These are phyloP conservation scores for Radopholus similis DNA, from an alignment of 1,140 invertebrate species.

Conservation along the genomic window DNA sequence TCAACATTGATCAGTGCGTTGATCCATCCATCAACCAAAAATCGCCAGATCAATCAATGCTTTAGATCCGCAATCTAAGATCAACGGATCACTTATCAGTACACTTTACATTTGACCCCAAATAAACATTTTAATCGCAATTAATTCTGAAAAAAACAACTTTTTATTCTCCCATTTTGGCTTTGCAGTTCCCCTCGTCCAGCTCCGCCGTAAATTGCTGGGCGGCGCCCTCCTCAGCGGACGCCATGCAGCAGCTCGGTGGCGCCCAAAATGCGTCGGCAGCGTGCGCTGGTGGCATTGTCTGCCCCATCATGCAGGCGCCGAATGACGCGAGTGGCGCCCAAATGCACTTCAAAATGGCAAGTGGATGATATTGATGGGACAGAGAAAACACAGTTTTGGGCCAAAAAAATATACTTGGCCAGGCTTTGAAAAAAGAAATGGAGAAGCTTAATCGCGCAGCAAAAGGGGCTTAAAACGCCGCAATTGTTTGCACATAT, in stretches of 20 bases:
- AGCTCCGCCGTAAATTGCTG: neutral
- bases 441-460: too few relatives aligned
- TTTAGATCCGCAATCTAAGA: too few relatives aligned
- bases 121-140: too few relatives aligned
- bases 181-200: neutral
- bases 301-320: neutral
- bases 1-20: too few relatives aligned
- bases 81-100: too few relatives aligned
- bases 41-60: too few relatives aligned
- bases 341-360: conserved; percentile 1
- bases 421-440: neutral
- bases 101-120: too few relatives aligned
- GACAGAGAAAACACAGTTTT: neutral
- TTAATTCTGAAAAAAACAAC: too few relatives aligned
- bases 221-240: neutral
- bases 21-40: too few relatives aligned
- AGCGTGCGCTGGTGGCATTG: neutral
- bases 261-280: neutral
- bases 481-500: neutral
- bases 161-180: too few relatives aligned
- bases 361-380: neutral
- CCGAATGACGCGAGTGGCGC: neutral
- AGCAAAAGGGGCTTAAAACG: too few relatives aligned
- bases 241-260: neutral
- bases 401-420: neutral